phyloP scores from a whole-genome alignment of 1,140 invertebrate species.

The Caerostris extrusa region DNA sequence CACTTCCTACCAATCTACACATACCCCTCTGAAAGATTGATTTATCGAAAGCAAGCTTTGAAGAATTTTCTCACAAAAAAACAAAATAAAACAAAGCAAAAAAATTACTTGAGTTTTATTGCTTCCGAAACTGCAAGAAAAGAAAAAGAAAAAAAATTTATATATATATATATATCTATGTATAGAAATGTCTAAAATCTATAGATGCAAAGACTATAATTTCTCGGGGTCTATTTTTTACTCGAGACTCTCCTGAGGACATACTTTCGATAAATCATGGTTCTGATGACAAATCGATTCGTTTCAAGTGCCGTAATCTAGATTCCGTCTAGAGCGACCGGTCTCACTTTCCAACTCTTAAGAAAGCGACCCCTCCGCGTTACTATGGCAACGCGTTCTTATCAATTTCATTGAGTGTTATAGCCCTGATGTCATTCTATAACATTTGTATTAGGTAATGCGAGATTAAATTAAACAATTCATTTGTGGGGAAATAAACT shows the following conservation, averaged over 20 bases:
- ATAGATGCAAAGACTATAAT: conserved; percentile 66
- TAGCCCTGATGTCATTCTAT: neutral
- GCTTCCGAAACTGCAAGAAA: neutral
- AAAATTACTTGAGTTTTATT: neutral
- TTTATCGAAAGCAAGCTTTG: neutral
- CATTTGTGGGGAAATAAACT: neutral
- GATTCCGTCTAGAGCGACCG: conserved; percentile 79
- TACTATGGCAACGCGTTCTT: conserved; percentile 36
- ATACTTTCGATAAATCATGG: conserved; percentile 75
- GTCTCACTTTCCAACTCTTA: neutral
- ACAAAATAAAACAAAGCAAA: neutral
- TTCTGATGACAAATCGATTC: conserved; percentile 75
- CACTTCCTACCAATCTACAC: neutral
- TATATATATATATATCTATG: neutral
- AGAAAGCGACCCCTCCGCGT: neutral
- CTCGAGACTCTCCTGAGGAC: conserved; percentile 13
- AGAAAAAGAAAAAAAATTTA: neutral
- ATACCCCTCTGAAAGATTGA: neutral
- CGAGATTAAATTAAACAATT: conserved; percentile 19
- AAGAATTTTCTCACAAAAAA: neutral
- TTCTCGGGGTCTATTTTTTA: conserved; percentile 36
- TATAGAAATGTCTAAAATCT: conserved; percentile 31
- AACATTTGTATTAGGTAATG: neutral
- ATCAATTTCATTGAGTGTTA: conserved; percentile 47
- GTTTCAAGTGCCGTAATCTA: conserved; percentile 78